Evolutionary conservation across 2,888 invertebrate genomes (phyloP).

Genomic region (Isotomurus palustris): DNA sequence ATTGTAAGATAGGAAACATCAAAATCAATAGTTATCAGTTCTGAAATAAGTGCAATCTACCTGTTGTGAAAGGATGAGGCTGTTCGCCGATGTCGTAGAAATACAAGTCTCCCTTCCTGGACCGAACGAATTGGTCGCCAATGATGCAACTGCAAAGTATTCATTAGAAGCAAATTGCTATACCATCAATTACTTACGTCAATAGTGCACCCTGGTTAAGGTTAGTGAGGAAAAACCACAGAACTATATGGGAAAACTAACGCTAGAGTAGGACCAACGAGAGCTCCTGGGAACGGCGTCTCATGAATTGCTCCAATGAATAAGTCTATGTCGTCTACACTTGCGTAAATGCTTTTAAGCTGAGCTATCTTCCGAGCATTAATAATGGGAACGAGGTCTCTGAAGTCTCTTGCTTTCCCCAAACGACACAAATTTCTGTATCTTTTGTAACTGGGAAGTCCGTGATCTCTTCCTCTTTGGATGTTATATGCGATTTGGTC

Average conservation of each 20-base stretch:
- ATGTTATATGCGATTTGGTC: conserved; percentile 72
- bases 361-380: conserved; percentile 29
- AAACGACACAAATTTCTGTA: conserved; percentile 63
- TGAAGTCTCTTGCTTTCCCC: conserved; percentile 57
- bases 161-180: too few relatives aligned
- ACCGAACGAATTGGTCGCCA: conserved; percentile 57
- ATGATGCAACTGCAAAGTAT: too few relatives aligned
- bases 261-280: conserved; percentile 52
- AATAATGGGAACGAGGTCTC: conserved; percentile 52
- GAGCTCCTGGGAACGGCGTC: conserved; percentile 49
- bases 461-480: conserved; percentile 78
- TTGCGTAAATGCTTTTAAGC: conserved; percentile 46
- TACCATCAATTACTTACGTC: too few relatives aligned
- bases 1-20: conserved; percentile 6
- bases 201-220: too few relatives aligned
- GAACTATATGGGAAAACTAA: too few relatives aligned
- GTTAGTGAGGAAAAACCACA: too few relatives aligned
- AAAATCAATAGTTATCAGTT: neutral
- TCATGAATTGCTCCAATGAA: conserved; percentile 53
- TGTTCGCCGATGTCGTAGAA: conserved; percentile 61
- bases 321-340: conserved; percentile 53
- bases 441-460: conserved; percentile 67
- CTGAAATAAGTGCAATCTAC: conserved; percentile 43
- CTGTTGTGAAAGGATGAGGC: conserved; percentile 51
- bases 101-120: conserved; percentile 67